A percentile compares a stretch with the other conserved stretches of the same genome.
phyloP scores from a whole-genome alignment of 2,113 vertebrate species.

The Phylloscopus whistleri region DNA sequence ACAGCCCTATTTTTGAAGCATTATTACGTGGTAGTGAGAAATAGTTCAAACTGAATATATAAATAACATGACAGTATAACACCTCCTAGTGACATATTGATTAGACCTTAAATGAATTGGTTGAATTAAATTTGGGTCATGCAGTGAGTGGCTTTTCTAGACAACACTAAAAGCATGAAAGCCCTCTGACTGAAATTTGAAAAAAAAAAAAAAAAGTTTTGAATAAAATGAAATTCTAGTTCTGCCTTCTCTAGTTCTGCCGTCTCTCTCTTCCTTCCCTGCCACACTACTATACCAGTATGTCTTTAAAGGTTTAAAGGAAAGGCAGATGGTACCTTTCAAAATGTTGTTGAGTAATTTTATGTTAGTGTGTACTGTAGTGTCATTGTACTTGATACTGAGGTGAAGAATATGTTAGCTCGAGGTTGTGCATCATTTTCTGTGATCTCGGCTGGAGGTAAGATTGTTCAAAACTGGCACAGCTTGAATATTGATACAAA shows the following conservation, averaged over 20 bases:
- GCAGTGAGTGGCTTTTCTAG: background rate
- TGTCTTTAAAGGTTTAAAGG: background rate
- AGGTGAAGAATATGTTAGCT: slow-evolving; percentile 35
- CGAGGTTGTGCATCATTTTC: slow-evolving; percentile 21
- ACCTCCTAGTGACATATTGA: slow-evolving; percentile 27
- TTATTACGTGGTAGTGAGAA: slow-evolving; percentile 6
- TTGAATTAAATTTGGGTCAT: slow-evolving; percentile 9
- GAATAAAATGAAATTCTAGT: background rate
- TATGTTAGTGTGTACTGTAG: background rate
- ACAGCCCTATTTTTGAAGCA: background rate
- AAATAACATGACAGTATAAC: background rate
- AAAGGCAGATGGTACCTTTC: background rate
- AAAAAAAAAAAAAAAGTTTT: background rate
- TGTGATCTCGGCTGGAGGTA: slow-evolving; percentile 49
- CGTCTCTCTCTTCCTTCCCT: background rate
- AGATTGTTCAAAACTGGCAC: slow-evolving; percentile 30
- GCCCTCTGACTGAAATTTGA: background rate
- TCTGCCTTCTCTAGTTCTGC: background rate
- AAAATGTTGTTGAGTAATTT: slow-evolving; percentile 7
- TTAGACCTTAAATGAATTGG: slow-evolving; percentile 35
- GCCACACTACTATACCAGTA: background rate
- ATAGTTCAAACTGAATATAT: slow-evolving; percentile 20
- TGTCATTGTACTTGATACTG: background rate
- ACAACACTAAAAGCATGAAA: background rate
- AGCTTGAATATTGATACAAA: slow-evolving; percentile 67